A percentile compares a stretch with the other conserved stretches of the same genome.
These are phyloP conservation scores for Ditylenchus weischeri DNA, from an alignment of 2,888 invertebrate genomes.

Conservation along the genomic window DNA sequence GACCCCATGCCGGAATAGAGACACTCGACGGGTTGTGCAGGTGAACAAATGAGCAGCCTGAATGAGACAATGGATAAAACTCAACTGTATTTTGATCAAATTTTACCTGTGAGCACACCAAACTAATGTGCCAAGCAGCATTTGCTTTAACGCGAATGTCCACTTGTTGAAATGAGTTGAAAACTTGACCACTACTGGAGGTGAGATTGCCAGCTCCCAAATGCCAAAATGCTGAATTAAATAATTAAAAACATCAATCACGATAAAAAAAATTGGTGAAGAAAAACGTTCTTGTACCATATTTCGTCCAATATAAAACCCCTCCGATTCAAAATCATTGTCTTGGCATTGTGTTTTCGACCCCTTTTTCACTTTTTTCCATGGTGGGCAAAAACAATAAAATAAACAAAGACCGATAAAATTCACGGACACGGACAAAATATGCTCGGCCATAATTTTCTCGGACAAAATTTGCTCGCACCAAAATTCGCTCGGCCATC, in stretches of 20 bases:
- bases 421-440: too few species aligned
- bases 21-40: constrained; percentile 47
- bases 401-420: too few species aligned
- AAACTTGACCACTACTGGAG: constrained; percentile 13
- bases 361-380: too few species aligned
- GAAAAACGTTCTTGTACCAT: neutral
- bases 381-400: too few species aligned
- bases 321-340: too few species aligned
- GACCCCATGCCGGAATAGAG: constrained; percentile 46
- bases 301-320: neutral
- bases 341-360: too few species aligned
- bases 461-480: too few species aligned
- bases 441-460: too few species aligned
- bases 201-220: constrained; percentile 21
- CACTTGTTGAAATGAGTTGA: constrained; percentile 16
- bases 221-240: constrained; percentile 22
- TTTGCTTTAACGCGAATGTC: constrained; percentile 31
- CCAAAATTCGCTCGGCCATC: too few species aligned
- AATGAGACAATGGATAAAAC: neutral
- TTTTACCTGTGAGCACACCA: constrained; percentile 34
- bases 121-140: constrained; percentile 41
- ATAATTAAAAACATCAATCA: too few species aligned
- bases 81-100: neutral
- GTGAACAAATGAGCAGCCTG: constrained; percentile 45
- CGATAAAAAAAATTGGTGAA: neutral